Evolutionary conservation across 2,113 vertebrate genomes (phyloP), one percentile per base, ranked within the genome.

Genomic region (Tenrec ecaudatus): DNA sequence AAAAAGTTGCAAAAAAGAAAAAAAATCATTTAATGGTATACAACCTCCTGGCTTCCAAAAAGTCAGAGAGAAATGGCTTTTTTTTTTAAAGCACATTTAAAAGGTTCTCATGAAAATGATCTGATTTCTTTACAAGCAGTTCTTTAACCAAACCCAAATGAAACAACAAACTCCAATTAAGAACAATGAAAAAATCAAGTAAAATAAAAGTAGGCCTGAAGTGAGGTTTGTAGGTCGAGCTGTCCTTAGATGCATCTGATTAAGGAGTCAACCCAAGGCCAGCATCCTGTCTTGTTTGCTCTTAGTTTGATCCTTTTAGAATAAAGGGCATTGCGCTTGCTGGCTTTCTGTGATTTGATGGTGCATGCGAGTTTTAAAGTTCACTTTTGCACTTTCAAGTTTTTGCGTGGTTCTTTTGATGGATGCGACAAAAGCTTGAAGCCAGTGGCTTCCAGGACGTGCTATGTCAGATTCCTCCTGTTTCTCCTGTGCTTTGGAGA

Each of bases 201-300:
- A 38, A 43, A 95, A 80, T 64, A 75, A 82, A 92, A 93, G 92
- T 86, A 64, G 90, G 33, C 58, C 68, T 94, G n/a, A 84, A 95
- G 80, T 80, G 92, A 69, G 80, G 80, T 92, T 96, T 97, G 89
- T 90, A 71, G 94, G 80, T 89, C 93, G 82, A 8, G 38, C 89
- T 91, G 87, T 81, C 68, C 89, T 92, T 77, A 86, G 77, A 27
- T 69, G 82, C n/a, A 25, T 76, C 84, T 96, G 43, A 84, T 90
- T 92, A 93, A 92, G 85, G 91, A 43, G 71, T 62, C 87, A 62
- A 3, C 11, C 9, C 86, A 75, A 88, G 88, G 94, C 86, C 69
- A 64, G 0, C n/a, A 9, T 90, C 76, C 90, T 71, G 2, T 62
- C 60, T 62, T 62, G 60, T 69, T 85, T 69, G 86, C 58, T 86